Conservation (phyloP, 1,140 invertebrate genomes). For the Drosophila bipectinata region DNA sequence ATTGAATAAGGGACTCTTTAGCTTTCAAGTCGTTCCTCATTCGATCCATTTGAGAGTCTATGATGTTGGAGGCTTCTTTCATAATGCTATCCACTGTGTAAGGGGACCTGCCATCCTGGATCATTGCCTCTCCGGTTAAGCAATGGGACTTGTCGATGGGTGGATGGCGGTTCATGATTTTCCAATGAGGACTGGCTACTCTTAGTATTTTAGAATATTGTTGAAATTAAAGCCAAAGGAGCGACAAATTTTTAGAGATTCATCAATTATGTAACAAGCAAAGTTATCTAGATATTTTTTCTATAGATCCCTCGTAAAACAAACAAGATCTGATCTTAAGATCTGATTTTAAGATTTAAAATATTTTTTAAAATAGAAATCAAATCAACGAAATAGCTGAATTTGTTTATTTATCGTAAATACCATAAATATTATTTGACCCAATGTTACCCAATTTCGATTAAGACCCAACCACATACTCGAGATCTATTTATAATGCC, state of each 20-base stretch:
- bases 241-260: not conserved
- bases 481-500: slow-evolving; percentile 49
- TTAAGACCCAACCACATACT: slow-evolving; percentile 46
- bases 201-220: not conserved
- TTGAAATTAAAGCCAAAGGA: not conserved
- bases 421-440: slow-evolving; percentile 40
- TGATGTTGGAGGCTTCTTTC: slow-evolving; percentile 86
- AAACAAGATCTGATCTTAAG: no score
- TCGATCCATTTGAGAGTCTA: slow-evolving; percentile 86
- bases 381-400: slow-evolving; percentile 4
- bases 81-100: slow-evolving; percentile 83
- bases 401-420: slow-evolving; percentile 42
- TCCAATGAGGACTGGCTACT: not conserved
- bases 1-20: slow-evolving; percentile 84
- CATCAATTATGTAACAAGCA: no score
- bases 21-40: slow-evolving; percentile 86
- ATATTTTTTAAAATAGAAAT: slow-evolving; percentile 2
- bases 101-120: no score
- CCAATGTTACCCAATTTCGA: slow-evolving; percentile 41
- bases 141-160: not conserved
- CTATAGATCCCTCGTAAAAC: no score
- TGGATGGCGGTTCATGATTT: slow-evolving; percentile 1
- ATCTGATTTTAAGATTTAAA: no score
- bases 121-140: not conserved
- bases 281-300: not conserved